Percentiles rank a stretch among this genome's conserved stretches.
Conservation (phyloP, 2,797 vertebrate species). For the Catamblyrhynchus diadema region DNA sequence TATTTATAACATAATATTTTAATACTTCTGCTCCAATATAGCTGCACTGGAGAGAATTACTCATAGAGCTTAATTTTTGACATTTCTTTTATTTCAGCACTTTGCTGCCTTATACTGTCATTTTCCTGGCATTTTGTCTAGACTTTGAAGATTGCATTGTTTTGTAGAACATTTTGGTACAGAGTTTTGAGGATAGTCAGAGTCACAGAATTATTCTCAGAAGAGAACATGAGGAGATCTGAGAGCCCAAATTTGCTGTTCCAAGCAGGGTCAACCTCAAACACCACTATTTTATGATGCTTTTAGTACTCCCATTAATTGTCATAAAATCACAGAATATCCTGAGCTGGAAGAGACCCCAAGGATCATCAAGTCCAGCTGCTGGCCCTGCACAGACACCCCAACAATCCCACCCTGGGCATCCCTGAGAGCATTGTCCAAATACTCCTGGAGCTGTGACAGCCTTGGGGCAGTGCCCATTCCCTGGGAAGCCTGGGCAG, state of each 20-base stretch:
- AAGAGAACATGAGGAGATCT: background rate
- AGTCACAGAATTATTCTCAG: background rate
- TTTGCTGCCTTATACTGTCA: background rate
- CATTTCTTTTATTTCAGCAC: background rate
- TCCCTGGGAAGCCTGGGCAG: background rate
- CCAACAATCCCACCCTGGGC: background rate
- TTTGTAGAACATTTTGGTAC: background rate
- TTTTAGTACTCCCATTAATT: background rate
- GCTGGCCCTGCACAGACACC: background rate
- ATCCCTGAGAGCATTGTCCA: accelerated
- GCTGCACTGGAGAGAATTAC: background rate
- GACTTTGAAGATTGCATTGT: background rate
- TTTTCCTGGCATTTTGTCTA: background rate
- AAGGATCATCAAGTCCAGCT: background rate
- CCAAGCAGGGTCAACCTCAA: background rate
- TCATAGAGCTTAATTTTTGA: background rate
- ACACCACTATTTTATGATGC: background rate
- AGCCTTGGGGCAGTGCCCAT: background rate
- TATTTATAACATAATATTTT: background rate
- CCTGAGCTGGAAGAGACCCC: background rate
- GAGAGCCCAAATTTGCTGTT: background rate
- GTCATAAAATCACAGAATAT: background rate
- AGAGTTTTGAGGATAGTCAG: background rate
- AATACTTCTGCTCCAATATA: background rate
- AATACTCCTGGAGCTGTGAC: accelerated